These are phyloP conservation scores for Odontocerum albicorne DNA, from an alignment of 2,888 invertebrate genomes.

Conservation along the genomic window DNA sequence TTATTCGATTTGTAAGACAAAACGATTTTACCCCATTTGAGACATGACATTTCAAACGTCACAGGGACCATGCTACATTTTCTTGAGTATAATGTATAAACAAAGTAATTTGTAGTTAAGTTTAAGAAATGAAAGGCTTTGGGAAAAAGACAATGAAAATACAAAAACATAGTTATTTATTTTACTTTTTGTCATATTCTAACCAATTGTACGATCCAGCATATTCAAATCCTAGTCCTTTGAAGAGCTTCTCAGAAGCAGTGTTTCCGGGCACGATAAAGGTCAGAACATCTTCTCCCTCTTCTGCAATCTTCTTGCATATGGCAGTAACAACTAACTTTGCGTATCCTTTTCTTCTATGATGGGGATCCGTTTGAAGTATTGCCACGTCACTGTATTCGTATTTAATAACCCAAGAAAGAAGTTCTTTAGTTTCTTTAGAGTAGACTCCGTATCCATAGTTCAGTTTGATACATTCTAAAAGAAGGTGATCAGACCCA, in stretches of 20 bases:
- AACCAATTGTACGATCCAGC: constrained; percentile 30
- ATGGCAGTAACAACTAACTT: constrained; percentile 42
- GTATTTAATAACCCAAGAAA: constrained; percentile 45
- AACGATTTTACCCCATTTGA: too few species aligned
- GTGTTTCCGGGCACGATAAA: constrained; percentile 39
- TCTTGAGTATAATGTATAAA: too few species aligned
- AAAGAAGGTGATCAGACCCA: constrained; percentile 40
- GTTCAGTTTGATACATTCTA: constrained; percentile 42
- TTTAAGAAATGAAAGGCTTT: too few species aligned
- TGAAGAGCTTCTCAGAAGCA: constrained; percentile 43
- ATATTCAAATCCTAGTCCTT: constrained; percentile 40
- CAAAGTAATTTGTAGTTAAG: too few species aligned
- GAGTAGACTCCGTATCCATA: constrained; percentile 44
- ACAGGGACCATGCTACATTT: too few species aligned
- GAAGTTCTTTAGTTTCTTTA: constrained; percentile 41
- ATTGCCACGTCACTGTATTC: constrained; percentile 43
- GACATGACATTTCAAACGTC: too few species aligned
- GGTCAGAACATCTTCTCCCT: constrained; percentile 42
- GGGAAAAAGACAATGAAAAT: too few species aligned
- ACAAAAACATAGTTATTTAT: too few species aligned
- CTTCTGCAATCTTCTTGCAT: constrained; percentile 42
- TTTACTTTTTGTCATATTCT: constrained; percentile 16
- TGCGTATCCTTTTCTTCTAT: constrained; percentile 45
- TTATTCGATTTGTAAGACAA: too few species aligned
- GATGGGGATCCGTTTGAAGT: constrained; percentile 43